Base-by-base conservation (phyloP, 2,113 vertebrate species). In the Seriola aureovittata region DNA sequence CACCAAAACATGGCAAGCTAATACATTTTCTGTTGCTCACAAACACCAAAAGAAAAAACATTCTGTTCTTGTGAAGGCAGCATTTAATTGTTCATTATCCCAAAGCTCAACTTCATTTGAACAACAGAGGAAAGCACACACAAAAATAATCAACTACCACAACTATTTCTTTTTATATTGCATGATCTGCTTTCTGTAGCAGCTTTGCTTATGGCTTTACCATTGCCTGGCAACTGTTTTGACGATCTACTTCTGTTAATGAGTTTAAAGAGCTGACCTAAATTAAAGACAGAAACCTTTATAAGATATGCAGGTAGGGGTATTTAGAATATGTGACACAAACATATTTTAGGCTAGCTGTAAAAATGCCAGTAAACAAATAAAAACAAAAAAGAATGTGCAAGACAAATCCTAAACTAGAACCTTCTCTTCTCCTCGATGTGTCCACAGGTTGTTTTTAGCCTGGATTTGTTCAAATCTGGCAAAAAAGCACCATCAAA, bases 1-100 rank as follows among this genome's bases (percentile, higher is more conserved):
- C 58, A 87, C 13, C 59, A 63, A 19, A 59, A 81, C 23, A 88
- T 4, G 4, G 23, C 64, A 62, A 84, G 68, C 17, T 23, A 29
- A 80, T 84, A 36, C 46, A 34, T 29, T 5, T 16, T 46, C 17
- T 16, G 14, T 67, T 74, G 52, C 55, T 44, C 3, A 1, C 52
- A 42, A 64, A 65, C 29, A 29, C 36, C 1, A 16, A 44, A 13
- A 5, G 1, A 48, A 8, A 19, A 74, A 50, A 65, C 14, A n/a
- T 52, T 55, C 21, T 40, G 25, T 63, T 62, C 34, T 55, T 13
- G 64, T 46, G 5, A 76, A 9, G n/a, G 59, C 6, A 64, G 8
- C 8, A 55, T 25, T 42, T 11, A 66, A 8, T n/a, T 52, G 60
- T 25, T n/a, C 9, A 46, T 12, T n/a, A 8, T 42, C n/a, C n/a